A percentile compares a stretch with the other conserved stretches of the same genome.
Evolutionary conservation across 2,888 invertebrate genomes (phyloP).

Genomic region (Apamea epomidion): DNA sequence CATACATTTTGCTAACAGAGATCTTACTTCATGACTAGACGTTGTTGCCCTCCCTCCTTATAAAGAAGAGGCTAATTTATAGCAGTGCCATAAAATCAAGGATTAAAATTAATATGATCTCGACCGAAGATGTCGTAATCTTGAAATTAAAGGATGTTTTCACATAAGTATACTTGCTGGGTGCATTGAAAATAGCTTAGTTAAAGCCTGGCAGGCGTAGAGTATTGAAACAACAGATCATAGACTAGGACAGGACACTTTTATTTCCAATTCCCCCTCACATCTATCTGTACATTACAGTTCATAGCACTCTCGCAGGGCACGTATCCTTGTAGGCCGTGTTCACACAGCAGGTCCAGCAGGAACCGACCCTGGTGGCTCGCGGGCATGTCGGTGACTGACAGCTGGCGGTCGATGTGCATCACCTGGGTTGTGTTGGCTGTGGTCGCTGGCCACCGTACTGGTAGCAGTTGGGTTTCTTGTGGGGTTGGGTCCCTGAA

Average conservation of each 20-base stretch:
- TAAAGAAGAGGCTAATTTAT: background rate
- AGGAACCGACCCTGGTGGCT: slow-evolving; percentile 73
- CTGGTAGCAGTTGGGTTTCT: slow-evolving; percentile 71
- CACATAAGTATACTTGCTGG: background rate
- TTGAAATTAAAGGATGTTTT: background rate
- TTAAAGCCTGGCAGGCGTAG: no score
- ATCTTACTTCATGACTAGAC: background rate
- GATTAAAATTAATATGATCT: background rate
- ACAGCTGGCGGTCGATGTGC: slow-evolving; percentile 71
- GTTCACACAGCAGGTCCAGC: slow-evolving; percentile 77
- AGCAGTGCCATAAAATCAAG: background rate
- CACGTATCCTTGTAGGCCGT: slow-evolving; percentile 81
- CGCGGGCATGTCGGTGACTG: slow-evolving; percentile 68
- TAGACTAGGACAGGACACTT: slow-evolving; percentile 24
- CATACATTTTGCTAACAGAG: background rate
- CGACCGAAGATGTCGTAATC: background rate
- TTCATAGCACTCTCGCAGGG: slow-evolving; percentile 79
- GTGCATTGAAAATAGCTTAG: background rate
- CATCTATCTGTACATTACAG: slow-evolving; percentile 62
- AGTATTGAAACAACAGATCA: background rate
- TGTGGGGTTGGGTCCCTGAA: slow-evolving; percentile 83
- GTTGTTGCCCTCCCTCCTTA: background rate
- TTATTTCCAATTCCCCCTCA: slow-evolving; percentile 19
- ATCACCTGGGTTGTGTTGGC: slow-evolving; percentile 74
- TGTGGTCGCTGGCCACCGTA: slow-evolving; percentile 77